phyloP scores from a whole-genome alignment of 1,140 invertebrate genomes.

The Drosophila quadrilineata region DNA sequence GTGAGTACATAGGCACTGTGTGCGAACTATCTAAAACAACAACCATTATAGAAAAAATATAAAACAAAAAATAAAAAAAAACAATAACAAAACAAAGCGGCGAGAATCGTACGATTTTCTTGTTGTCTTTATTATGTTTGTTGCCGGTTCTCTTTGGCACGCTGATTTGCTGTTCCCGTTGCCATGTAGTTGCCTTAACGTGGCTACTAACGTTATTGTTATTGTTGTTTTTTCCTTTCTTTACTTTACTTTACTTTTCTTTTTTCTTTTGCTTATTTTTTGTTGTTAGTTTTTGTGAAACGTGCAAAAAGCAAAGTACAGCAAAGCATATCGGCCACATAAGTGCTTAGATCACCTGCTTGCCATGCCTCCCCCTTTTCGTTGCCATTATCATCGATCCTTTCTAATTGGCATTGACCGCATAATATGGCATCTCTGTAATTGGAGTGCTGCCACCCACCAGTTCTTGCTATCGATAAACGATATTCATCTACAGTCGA shows the following conservation, averaged over 20 bases:
- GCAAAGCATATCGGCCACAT: neutral
- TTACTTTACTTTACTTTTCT: too few species aligned
- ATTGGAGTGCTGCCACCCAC: neutral
- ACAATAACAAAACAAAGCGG: constrained; percentile 23
- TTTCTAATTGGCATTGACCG: neutral
- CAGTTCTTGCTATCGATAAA: neutral
- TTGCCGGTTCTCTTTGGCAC: constrained; percentile 22
- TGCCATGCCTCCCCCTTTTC: neutral
- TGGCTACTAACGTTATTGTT: constrained; percentile 2
- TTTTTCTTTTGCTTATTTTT: neutral
- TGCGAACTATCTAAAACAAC: constrained; percentile 9
- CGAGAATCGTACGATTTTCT: constrained; percentile 73
- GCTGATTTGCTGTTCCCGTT: constrained; percentile 48
- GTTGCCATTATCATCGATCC: neutral
- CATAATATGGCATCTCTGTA: neutral
- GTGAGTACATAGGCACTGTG: too few species aligned
- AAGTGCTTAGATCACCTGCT: neutral
- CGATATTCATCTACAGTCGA: neutral
- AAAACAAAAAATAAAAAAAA: constrained; percentile 12
- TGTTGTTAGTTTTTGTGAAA: neutral
- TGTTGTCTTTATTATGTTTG: constrained; percentile 52
- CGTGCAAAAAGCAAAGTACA: constrained; percentile 13
- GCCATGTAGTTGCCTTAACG: constrained; percentile 27
- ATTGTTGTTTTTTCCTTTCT: neutral
- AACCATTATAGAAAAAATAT: constrained; percentile 7